Evolutionary conservation across 2,888 invertebrate genomes (phyloP).

Genomic region (Aleiodes testaceus): DNA sequence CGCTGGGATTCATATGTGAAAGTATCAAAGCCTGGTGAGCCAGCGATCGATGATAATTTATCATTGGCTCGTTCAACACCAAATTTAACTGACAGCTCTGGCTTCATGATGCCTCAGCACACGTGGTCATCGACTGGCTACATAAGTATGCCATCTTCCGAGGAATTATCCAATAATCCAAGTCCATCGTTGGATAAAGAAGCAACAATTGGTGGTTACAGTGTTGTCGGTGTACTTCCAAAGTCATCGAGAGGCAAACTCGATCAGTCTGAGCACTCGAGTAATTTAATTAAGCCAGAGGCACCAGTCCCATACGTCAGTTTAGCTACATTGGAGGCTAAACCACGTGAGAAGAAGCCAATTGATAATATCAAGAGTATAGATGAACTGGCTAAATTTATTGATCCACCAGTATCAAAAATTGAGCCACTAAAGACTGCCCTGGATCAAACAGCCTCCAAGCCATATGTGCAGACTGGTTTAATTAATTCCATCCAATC

Average conservation of each 20-base stretch:
- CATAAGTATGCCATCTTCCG: slow-evolving; percentile 67
- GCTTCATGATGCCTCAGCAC: slow-evolving; percentile 64
- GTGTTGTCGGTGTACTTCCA: slow-evolving; percentile 62
- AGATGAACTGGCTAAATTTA: slow-evolving; percentile 56
- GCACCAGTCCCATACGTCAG: slow-evolving; percentile 60
- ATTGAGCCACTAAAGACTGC: slow-evolving; percentile 40
- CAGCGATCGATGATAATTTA: slow-evolving; percentile 59
- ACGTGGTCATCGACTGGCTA: slow-evolving; percentile 67
- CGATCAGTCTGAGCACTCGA: slow-evolving; percentile 43
- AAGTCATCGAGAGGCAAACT: slow-evolving; percentile 56
- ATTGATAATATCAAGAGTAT: slow-evolving; percentile 55
- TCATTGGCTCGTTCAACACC: slow-evolving; percentile 69
- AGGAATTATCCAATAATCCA: slow-evolving; percentile 65
- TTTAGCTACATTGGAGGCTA: slow-evolving; percentile 62
- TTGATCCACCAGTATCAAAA: slow-evolving; percentile 52
- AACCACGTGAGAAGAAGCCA: slow-evolving; percentile 52
- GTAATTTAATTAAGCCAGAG: slow-evolving; percentile 49
- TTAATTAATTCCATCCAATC: slow-evolving; percentile 56
- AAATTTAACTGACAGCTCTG: slow-evolving; percentile 65
- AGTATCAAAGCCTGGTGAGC: slow-evolving; percentile 62
- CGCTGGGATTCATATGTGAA: slow-evolving; percentile 69
- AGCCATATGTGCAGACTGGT: slow-evolving; percentile 65
- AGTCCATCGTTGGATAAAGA: slow-evolving; percentile 65
- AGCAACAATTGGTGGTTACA: slow-evolving; percentile 55
- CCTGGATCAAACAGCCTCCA: slow-evolving; percentile 43